phyloP scores from a whole-genome alignment of 2,888 invertebrate genomes.

The Chalcosyrphus nemorum region DNA sequence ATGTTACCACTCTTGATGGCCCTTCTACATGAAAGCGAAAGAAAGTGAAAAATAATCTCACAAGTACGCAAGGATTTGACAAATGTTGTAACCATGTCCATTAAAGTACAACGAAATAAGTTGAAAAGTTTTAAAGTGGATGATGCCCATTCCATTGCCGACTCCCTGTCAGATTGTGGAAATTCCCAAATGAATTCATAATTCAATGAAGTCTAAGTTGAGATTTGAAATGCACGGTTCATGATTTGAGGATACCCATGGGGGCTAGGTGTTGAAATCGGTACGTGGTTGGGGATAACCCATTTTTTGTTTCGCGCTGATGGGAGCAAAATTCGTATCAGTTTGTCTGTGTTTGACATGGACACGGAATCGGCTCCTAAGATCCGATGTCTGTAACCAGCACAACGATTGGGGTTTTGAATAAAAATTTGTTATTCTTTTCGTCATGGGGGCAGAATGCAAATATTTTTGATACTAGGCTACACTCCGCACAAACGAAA shows the following conservation, averaged over 20 bases:
- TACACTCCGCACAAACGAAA: too few species aligned
- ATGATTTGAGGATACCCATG: not conserved
- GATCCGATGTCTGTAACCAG: too few species aligned
- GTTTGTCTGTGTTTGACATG: not conserved
- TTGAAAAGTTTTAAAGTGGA: not conserved
- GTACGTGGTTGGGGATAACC: not conserved
- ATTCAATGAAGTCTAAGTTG: conserved; percentile 19
- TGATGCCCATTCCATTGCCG: not conserved
- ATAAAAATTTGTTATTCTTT: too few species aligned
- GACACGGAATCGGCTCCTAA: not conserved
- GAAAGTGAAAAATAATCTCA: conserved; percentile 22
- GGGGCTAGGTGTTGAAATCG: not conserved
- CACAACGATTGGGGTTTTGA: too few species aligned
- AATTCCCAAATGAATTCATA: conserved; percentile 40
- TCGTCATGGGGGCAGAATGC: too few species aligned
- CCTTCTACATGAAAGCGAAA: conserved; percentile 9
- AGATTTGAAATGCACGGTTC: conserved; percentile 11
- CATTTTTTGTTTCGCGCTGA: not conserved
- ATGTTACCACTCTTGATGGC: not conserved
- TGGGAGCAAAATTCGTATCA: not conserved
- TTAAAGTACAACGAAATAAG: not conserved
- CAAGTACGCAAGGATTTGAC: not conserved
- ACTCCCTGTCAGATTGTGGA: not conserved
- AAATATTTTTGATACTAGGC: too few species aligned
- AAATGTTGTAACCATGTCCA: conserved; percentile 1